Base-by-base conservation (phyloP, 2,888 invertebrate species). In the Scrobipalpa atriplicella region DNA sequence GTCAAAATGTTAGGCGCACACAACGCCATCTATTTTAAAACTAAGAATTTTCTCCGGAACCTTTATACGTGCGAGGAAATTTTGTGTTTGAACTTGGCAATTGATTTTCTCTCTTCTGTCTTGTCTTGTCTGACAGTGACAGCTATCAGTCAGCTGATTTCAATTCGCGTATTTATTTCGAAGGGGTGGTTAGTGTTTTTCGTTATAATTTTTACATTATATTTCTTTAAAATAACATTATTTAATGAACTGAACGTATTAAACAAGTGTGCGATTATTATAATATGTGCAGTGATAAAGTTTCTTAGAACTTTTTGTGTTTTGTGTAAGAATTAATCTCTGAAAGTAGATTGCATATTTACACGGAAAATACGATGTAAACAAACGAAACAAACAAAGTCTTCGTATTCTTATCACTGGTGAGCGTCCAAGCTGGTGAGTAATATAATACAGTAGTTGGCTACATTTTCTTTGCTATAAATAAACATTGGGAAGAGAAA, bases 131-230 rank as follows among this genome's bases (percentile, higher is more conserved):
- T 18, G 60, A 38, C 60, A 61, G 60, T n/a, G n/a, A n/a, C n/a
- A n/a, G n/a, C n/a, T n/a, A n/a, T n/a, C 21, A 21, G 43, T 43
- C 62, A 62, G 62, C 62, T 62, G 62, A 62, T 62, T 62, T 62
- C 39, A 43, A 21, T 62, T 43, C 19, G 62, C 43, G 62, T 13
- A 10, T 19, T 19, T 8, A 19, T 2, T 8, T 41, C 16, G 41
- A 1, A 7, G 21, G 29, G 21, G 47, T 1, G 16, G 19, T 10
- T 36, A 7, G 62, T 47, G 21, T 47, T 43, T 47, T 43, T n/a
- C 47, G 41, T 58, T 38, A 6, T n/a, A 16, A n/a, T 29, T 62
- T 62, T 47, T 19, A 21, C 47, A 13, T 43, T 62, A 54, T 2
- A 13, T 13, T 19, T 47, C n/a, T 47, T 62, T 47, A 19, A 2